Conservation (phyloP, 2,113 vertebrate genomes). For the Silurus glanis region DNA sequence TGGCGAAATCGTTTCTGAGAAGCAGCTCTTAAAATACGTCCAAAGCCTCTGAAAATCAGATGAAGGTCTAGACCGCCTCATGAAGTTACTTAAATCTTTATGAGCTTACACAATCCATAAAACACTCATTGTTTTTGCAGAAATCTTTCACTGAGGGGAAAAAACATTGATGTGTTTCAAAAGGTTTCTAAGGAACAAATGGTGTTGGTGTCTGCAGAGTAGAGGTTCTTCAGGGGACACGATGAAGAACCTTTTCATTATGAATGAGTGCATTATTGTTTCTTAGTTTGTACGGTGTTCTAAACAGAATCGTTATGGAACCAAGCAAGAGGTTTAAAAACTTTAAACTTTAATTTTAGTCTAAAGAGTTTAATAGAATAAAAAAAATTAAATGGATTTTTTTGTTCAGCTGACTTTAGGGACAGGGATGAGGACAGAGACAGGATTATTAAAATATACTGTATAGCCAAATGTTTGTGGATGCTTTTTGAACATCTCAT, state of each 20-base stretch:
- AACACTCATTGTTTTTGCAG: not conserved
- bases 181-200: not conserved
- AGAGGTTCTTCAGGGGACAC: not conserved
- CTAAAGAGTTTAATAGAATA: not conserved
- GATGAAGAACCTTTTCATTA: not conserved
- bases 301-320: not conserved
- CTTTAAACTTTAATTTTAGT: no score
- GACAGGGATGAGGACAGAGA: not conserved
- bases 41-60: not conserved
- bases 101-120: not conserved
- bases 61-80: not conserved
- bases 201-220: not conserved
- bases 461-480: no score
- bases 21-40: not conserved
- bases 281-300: not conserved
- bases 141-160: not conserved
- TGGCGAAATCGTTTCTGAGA: not conserved
- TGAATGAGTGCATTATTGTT: not conserved
- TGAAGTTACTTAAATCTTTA: not conserved
- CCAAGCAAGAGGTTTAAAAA: no score
- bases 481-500: no score
- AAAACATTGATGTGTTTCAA: not conserved
- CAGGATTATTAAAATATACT: not conserved
- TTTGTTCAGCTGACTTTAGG: not conserved
- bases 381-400: not conserved